A percentile compares a stretch with the other conserved stretches of the same genome.
phyloP scores from a whole-genome alignment of 2,888 invertebrate species.

The Siphlonurus alternatus region DNA sequence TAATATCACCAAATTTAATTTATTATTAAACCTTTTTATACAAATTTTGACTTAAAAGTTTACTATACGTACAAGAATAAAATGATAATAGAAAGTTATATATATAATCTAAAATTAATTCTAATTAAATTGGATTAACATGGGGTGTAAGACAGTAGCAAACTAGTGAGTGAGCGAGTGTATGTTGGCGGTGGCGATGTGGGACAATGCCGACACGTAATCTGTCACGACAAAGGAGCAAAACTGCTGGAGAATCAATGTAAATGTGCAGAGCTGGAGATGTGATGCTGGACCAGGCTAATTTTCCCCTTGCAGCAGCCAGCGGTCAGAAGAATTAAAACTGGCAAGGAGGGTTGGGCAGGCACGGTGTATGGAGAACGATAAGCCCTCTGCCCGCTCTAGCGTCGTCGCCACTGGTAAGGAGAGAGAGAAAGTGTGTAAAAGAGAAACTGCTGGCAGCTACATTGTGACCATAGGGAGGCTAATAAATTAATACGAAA shows the following conservation, averaged over 20 bases:
- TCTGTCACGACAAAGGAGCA: background rate
- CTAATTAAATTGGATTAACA: background rate
- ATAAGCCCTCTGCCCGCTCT: background rate
- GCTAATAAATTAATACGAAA: constrained; percentile 1
- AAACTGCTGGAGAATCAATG: background rate
- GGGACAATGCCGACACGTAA: background rate
- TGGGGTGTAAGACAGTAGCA: too few species aligned
- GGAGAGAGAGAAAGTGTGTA: background rate
- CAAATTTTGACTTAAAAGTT: too few species aligned
- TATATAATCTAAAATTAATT: too few species aligned
- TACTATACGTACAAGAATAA: background rate
- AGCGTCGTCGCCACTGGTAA: background rate
- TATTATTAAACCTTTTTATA: too few species aligned
- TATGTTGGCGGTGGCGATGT: background rate
- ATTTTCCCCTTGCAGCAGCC: background rate
- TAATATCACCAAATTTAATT: too few species aligned
- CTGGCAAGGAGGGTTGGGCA: background rate
- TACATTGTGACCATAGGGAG: background rate
- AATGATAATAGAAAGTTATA: background rate
- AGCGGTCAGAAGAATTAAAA: background rate
- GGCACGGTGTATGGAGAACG: background rate
- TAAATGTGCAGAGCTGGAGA: background rate
- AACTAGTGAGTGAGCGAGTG: too few species aligned
- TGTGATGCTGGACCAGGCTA: too few species aligned
- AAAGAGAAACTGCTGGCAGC: background rate